Conservation (phyloP, 2,113 vertebrate species). For the Brachyhypopomus gauderio region DNA sequence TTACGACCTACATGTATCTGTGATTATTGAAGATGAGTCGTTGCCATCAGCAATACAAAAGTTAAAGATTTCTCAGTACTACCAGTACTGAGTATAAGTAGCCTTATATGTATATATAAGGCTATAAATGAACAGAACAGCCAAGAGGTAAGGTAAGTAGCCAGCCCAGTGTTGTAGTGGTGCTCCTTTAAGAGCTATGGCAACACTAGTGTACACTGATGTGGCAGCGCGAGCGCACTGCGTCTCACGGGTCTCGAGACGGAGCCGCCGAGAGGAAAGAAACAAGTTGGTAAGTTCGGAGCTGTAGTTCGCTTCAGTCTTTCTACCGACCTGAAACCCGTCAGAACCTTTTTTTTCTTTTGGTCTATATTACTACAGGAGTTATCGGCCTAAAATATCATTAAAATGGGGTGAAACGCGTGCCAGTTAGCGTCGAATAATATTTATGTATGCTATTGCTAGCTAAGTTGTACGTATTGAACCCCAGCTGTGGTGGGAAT, state of each 20-base stretch:
- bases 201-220: slow-evolving; percentile 11
- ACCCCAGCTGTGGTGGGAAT: not conserved
- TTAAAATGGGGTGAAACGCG: not conserved
- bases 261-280: too few species aligned
- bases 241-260: not conserved
- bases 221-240: not conserved
- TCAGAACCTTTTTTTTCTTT: too few species aligned
- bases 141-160: too few species aligned
- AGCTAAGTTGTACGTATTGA: not conserved
- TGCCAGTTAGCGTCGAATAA: not conserved
- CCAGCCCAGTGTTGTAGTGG: too few species aligned
- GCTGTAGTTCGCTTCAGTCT: not conserved
- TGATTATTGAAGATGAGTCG: not conserved
- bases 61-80: not conserved
- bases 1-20: not conserved
- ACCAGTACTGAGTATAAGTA: too few species aligned
- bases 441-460: not conserved
- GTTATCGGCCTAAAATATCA: not conserved
- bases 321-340: not conserved
- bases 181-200: slow-evolving; percentile 37
- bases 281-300: not conserved
- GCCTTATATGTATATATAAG: too few species aligned
- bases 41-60: not conserved
- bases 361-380: not conserved
- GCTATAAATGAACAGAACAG: too few species aligned